Evolutionary conservation across 2,888 invertebrate species (phyloP), one percentile per base, ranked within the genome.

Genomic region (Lasioglossum leucozonium): DNA sequence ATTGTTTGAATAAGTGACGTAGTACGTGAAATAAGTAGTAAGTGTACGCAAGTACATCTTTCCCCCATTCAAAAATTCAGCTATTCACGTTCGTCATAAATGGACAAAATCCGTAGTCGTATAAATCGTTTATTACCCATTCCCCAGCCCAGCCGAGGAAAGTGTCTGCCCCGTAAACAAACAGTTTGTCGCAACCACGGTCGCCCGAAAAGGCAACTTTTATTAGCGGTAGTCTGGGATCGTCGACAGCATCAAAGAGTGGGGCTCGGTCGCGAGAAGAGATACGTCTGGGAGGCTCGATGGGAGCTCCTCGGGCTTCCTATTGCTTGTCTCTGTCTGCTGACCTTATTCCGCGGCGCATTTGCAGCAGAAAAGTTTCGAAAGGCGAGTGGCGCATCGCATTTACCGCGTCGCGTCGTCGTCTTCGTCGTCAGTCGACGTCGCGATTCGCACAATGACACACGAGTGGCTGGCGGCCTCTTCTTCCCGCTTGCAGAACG

Each of bases 401-500:
- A 22, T 79, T 69, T 69, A 65, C 65, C 18, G 34, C 8, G 65
- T 18, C 22, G 34, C 30, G 34, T 30, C 58, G 16, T 22, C 58
- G 58, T 26, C 58, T 16, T 16, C 62, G 62, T 30, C 62, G 55
- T 22, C 55, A 40, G 69, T n/a, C 65, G 72, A 55, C 75, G 71
- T 76, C 82, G 76, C 81, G 79, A 71, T 40, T 55, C 72, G 69
- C 71, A 85, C 79, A 85, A 89, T 79, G 85, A 82, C 58, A 82
- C 51, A 76, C 79, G 67, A 85, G 75, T 75, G 77, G 51, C 18
- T 16, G 58, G 73, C 69, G 30, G 62, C 80, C 83, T 80, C 87
- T 83, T 85, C 82, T 85, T 83, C 69, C 82, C 81, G 77, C 80
- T 82, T 78, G 86, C 88, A 84, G 86, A 88, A 85, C 83, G 90